phyloP scores from a whole-genome alignment of 2,113 vertebrate species.

The Penelope pileata region DNA sequence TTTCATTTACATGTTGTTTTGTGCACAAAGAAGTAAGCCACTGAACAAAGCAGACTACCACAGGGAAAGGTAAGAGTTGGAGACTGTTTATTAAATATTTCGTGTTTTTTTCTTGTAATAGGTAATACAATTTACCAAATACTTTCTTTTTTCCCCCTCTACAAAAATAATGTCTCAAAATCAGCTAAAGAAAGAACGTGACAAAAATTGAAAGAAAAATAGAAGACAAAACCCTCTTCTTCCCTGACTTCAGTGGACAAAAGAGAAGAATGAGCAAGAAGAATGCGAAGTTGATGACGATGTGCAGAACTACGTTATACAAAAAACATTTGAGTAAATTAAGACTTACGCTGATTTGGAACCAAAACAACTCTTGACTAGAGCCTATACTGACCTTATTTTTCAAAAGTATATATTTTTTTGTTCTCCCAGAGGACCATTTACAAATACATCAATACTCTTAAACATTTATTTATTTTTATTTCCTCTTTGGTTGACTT shows the following conservation, averaged over 20 bases:
- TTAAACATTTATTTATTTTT: background rate
- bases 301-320: background rate
- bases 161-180: background rate
- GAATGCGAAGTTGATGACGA: background rate
- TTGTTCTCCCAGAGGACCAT: rapidly evolving
- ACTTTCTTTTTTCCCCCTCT: background rate
- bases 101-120: background rate
- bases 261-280: background rate
- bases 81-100: background rate
- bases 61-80: background rate
- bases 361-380: background rate
- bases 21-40: background rate
- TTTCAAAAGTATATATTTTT: background rate
- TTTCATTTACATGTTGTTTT: background rate
- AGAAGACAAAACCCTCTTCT: background rate
- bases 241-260: background rate
- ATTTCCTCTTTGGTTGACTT: background rate
- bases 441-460: background rate
- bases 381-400: background rate
- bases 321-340: background rate
- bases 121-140: background rate
- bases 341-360: background rate
- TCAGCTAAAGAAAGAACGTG: background rate
- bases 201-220: background rate
- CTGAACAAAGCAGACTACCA: background rate